These are phyloP conservation scores for Ellobius talpinus DNA, from an alignment of 2,113 vertebrate genomes.

Conservation along the genomic window DNA sequence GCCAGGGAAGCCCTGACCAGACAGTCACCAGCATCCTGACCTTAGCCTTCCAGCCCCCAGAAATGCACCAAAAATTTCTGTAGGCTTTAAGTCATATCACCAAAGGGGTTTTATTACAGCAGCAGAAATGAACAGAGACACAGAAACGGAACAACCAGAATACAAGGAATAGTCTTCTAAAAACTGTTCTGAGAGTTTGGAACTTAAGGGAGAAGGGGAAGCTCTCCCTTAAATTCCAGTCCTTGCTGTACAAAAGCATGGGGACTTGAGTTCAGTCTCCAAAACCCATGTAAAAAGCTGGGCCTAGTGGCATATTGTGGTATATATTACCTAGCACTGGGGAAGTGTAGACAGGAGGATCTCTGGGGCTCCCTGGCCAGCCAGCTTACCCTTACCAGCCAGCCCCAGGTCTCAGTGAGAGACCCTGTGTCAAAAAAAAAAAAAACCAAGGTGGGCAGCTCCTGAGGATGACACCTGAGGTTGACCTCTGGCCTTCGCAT, in stretches of 20 bases:
- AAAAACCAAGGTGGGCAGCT: neutral
- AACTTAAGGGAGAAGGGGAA: too few species aligned
- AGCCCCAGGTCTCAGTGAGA: neutral
- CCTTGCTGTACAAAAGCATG: neutral
- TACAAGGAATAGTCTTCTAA: neutral
- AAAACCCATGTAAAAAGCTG: neutral
- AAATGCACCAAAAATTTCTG: neutral
- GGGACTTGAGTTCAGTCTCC: neutral
- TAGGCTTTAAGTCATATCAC: neutral
- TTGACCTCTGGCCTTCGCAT: neutral
- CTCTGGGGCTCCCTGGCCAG: neutral
- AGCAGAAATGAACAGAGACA: neutral
- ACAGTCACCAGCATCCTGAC: too few species aligned
- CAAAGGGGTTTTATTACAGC: neutral
- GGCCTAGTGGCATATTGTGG: neutral
- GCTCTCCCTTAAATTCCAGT: too few species aligned
- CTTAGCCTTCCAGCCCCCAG: neutral
- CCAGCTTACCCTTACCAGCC: neutral
- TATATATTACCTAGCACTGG: neutral
- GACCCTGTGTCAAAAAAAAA: neutral
- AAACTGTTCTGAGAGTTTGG: neutral
- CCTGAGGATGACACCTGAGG: neutral
- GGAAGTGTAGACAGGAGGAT: neutral
- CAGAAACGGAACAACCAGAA: neutral
- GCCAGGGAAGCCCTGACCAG: neutral